Evolutionary conservation across 2,888 invertebrate species (phyloP), one percentile per base, ranked within the genome.

Genomic region (Lochmaea capreae): DNA sequence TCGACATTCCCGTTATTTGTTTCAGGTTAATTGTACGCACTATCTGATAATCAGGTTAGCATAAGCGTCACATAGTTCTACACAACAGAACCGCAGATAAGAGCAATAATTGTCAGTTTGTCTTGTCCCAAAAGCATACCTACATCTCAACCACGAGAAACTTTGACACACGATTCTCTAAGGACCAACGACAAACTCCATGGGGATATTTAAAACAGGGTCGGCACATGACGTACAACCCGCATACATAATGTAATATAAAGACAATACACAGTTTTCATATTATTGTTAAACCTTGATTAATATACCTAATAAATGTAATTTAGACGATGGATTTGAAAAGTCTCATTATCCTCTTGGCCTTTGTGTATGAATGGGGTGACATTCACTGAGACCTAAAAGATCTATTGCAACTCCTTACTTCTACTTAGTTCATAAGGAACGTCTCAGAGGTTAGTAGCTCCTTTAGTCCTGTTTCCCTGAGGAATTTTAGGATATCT

Each of bases 71-170:
- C 42, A 63, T 42, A 39, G 62, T 63, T 67, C 46, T 67, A 26
- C n/a, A 67, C 42, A 59, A 54, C 57, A 63, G 11, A 57, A 65
- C 65, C 57, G 63, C 62, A 68, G 75, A 72, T 75, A 75, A 75
- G 69, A 72, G 72, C 72, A 65, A 70, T 75, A 75, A 75, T 75
- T 72, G 75, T 72, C 75, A 75, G 69, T 69, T 69, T 65, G 43
- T 61, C 57, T 59, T 57, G 72, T 75, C 75, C 75, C 74, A 39
- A 63, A 52, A 54, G 75, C 69, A 33, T 65, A 75, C 69, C 75
- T 75, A 66, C 69, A 71, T 74, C 71, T 69, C 68, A 71, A 49
- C 67, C 67, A 46, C 72, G 59, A 2, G 65, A 75, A 75, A 75
- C 65, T 69, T 65, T 72, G 72, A 75, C 72, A 72, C 72, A 75